These are phyloP conservation scores for Ceratosolen fusciceps DNA, from an alignment of 1,140 invertebrate species.

Conservation along the genomic window DNA sequence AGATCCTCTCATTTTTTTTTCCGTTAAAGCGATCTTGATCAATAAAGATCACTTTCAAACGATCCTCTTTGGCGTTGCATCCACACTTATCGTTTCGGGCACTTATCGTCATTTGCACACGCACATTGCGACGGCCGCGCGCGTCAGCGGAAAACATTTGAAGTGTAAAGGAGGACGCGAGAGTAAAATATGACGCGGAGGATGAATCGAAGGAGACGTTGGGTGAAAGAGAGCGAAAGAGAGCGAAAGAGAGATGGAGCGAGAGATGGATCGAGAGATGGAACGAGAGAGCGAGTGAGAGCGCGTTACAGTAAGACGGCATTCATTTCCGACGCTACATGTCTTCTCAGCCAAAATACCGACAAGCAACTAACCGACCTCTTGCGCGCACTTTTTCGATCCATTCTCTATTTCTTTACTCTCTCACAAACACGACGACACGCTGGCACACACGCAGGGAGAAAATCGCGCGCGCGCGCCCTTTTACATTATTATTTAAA, in stretches of 20 bases:
- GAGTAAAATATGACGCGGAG: background rate
- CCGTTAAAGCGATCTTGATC: background rate
- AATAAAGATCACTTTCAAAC: background rate
- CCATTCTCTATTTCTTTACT: slow-evolving; percentile 24
- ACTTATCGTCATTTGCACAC: background rate
- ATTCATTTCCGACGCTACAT: slow-evolving; percentile 12
- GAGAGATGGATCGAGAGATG: background rate
- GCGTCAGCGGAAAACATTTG: background rate
- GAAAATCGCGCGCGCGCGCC: slow-evolving; percentile 11
- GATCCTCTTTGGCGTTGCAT: background rate
- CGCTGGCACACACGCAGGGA: slow-evolving; percentile 17
- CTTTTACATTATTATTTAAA: slow-evolving; percentile 69
- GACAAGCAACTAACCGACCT: slow-evolving; percentile 40
- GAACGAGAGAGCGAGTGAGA: background rate
- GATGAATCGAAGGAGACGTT: background rate
- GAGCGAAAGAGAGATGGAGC: background rate
- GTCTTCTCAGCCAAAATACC: slow-evolving; percentile 44
- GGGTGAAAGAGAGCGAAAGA: background rate
- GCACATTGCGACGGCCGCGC: background rate
- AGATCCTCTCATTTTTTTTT: background rate
- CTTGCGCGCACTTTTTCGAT: slow-evolving; percentile 38
- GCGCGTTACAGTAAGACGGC: background rate
- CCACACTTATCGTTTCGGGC: background rate
- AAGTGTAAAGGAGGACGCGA: background rate
- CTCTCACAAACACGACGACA: slow-evolving; percentile 11